Percentiles rank a stretch among this genome's conserved stretches.
Conservation (phyloP, 2,797 vertebrate genomes). For the Poeciliopsis infans region DNA sequence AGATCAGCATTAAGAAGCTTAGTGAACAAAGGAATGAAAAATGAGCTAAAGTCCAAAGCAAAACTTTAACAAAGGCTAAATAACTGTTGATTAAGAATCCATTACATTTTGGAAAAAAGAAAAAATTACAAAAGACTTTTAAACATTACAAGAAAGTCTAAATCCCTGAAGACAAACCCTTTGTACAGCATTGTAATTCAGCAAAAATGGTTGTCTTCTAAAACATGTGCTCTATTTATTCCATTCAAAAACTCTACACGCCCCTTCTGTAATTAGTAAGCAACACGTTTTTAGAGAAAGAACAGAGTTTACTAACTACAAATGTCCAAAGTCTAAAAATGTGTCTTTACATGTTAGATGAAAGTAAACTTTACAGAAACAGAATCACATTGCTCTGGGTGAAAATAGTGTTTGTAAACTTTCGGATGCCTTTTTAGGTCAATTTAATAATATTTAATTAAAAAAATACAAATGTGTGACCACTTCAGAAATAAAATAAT, state of each 20-base stretch:
- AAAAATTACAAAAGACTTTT: background rate
- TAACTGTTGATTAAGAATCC: background rate
- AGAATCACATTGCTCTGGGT: background rate
- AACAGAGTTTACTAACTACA: background rate
- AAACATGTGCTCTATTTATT: background rate
- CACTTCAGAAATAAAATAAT: background rate
- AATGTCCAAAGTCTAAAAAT: background rate
- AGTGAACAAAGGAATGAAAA: background rate
- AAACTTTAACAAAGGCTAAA: background rate
- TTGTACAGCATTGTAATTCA: background rate
- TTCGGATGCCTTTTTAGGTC: background rate
- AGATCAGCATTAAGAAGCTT: background rate
- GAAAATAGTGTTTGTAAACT: background rate
- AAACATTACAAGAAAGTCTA: constrained; percentile 1
- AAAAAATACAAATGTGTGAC: background rate
- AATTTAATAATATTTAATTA: background rate
- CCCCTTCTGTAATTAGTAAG: background rate
- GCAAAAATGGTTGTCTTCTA: background rate
- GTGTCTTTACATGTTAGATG: background rate
- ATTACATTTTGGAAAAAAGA: background rate
- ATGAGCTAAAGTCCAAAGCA: constrained; percentile 3
- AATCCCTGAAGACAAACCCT: background rate
- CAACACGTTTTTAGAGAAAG: background rate
- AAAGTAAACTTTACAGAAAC: background rate
- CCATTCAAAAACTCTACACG: background rate